Base-by-base conservation (phyloP, 2,797 vertebrate genomes). In the Hafferia zeledoni region DNA sequence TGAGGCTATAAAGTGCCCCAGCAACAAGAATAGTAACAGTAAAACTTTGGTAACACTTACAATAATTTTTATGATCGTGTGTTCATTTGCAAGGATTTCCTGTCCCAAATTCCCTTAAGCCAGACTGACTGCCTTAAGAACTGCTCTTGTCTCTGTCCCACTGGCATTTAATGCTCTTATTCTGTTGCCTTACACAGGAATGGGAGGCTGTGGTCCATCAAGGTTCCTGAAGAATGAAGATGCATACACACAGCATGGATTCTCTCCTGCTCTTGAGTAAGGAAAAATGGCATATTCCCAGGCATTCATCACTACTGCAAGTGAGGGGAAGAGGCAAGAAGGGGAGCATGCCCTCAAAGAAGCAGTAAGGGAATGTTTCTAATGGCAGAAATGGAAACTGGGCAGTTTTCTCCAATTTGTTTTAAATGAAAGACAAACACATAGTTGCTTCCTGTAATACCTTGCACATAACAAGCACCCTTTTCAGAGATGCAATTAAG, bases 391-490 rank as follows among this genome's bases (percentile, higher is more conserved):
- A 46, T 76, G 35, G 43, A 88, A 90, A 72, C 17, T 13, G 6
- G 33, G 31, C 11, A 20, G n/a, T 20, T 88, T 83, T 14, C 4
- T 80, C 13, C 49, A n/a, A 28, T 56, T 63, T 74, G 1, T 52
- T 93, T 63, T 35, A 88, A 76, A 61, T 11, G 11, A 69, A 80
- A 93, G 27, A 18, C 25, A 87, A 80, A 39, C 39, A 57, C 16
- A 23, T 11, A 50, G 27, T 5, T 72, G 50, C 14, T n/a, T 79
- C 55, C 57, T 57, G 18, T 44, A 68, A 68, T 37, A 65, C 2
- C 12, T 17, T 49, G 35, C 11, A 27, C 20, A 15, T 11, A 31
- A 27, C 33, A 82, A 89, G 15, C 17, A 44, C 8, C 19, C 6
- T 71, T 64, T 75, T 55, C 68, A 81, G 13, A 50, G 6, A 55